Evolutionary conservation across 2,797 vertebrate genomes (phyloP).

Genomic region (Atherinosoma microstoma): DNA sequence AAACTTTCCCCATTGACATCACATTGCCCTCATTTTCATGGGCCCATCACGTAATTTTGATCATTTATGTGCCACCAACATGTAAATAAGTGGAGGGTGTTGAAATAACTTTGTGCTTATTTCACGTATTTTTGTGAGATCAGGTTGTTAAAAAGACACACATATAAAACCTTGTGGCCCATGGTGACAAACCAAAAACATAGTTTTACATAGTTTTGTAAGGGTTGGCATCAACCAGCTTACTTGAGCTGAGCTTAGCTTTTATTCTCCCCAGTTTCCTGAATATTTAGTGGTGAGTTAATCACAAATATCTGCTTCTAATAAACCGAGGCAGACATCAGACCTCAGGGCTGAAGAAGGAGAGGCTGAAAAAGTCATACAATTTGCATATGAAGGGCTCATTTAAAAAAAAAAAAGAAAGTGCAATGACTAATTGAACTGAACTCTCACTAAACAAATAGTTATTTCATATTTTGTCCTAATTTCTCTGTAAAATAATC

Average conservation of each 20-base stretch:
- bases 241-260: background rate
- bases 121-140: too few relatives aligned
- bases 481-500: conserved; percentile 33
- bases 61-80: too few relatives aligned
- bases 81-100: too few relatives aligned
- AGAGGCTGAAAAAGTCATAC: conserved; percentile 19
- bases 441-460: conserved; percentile 51
- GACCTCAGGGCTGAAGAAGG: conserved; percentile 24
- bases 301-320: conserved; percentile 21
- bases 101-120: too few relatives aligned
- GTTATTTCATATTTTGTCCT: conserved; percentile 22
- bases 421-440: conserved; percentile 22
- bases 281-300: conserved; percentile 42
- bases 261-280: conserved; percentile 35
- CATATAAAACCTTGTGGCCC: conserved; percentile 36
- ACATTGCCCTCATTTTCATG: too few relatives aligned
- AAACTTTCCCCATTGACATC: too few relatives aligned
- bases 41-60: too few relatives aligned
- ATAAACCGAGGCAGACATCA: conserved; percentile 29
- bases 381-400: conserved; percentile 50
- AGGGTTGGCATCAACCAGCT: conserved; percentile 33
- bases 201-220: conserved; percentile 8
- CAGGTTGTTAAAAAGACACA: conserved; percentile 26
- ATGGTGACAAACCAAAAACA: conserved; percentile 38
- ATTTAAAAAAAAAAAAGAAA: background rate